These are phyloP conservation scores for Diorhabda elongata DNA, from an alignment of 1,140 invertebrate genomes.

Conservation along the genomic window DNA sequence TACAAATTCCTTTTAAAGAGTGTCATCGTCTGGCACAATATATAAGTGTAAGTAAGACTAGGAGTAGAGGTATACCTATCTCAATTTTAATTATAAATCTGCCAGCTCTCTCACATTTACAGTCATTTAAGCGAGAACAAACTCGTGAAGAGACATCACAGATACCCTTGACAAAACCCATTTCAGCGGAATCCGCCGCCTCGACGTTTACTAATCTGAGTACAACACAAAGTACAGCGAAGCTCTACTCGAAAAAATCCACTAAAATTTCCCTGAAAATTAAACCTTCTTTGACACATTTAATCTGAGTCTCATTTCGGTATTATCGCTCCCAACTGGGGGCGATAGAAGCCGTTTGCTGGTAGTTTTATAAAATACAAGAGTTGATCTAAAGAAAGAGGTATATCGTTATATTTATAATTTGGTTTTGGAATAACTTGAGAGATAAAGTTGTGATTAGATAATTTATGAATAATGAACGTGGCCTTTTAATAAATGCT, in stretches of 20 bases:
- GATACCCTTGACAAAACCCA: conserved; percentile 39
- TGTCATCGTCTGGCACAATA: background rate
- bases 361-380: too few species aligned
- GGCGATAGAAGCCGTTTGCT: background rate
- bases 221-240: conserved; percentile 36
- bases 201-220: conserved; percentile 32
- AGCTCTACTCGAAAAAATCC: conserved; percentile 41
- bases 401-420: too few species aligned
- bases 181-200: conserved; percentile 28
- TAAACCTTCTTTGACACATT: conserved; percentile 41
- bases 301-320: conserved; percentile 20
- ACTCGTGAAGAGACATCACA: conserved; percentile 37
- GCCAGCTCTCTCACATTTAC: conserved; percentile 30
- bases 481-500: too few species aligned
- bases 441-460: too few species aligned
- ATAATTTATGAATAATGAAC: too few species aligned
- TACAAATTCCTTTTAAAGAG: background rate
- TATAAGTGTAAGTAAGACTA: conserved; percentile 1
- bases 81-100: conserved; percentile 41
- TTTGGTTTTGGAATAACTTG: too few species aligned
- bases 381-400: too few species aligned
- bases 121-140: conserved; percentile 41
- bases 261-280: conserved; percentile 45
- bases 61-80: conserved; percentile 13
- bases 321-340: conserved; percentile 12